Percentiles rank a stretch among this genome's conserved stretches.
Conservation (phyloP, 2,113 vertebrate genomes). For the Erinaceus europaeus region DNA sequence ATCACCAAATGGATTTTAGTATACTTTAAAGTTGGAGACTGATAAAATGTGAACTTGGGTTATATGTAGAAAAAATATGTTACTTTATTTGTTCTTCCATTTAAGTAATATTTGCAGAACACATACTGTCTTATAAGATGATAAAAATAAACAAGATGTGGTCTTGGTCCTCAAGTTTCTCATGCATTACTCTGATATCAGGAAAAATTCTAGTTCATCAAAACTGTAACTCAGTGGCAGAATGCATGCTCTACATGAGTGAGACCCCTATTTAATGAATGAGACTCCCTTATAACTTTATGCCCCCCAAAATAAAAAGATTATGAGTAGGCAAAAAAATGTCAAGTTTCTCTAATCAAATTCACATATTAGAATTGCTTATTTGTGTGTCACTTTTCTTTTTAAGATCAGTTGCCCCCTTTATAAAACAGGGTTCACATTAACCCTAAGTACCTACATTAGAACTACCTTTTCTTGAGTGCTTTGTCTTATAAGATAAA, state of each 20-base stretch:
- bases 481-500: neutral
- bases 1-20: neutral
- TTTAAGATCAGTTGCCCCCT: too few relatives aligned
- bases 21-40: neutral
- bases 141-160: neutral
- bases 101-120: neutral
- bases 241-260: neutral
- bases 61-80: conserved; percentile 1
- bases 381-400: neutral
- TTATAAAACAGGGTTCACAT: too few relatives aligned
- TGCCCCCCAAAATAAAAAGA: too few relatives aligned
- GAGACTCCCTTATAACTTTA: too few relatives aligned
- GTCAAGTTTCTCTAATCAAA: neutral
- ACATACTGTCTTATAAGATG: neutral
- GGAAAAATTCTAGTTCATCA: too few relatives aligned
- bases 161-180: neutral
- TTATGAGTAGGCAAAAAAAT: neutral
- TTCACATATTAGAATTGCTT: neutral
- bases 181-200: too few relatives aligned
- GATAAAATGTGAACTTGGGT: neutral
- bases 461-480: neutral
- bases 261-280: too few relatives aligned
- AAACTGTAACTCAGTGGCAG: too few relatives aligned
- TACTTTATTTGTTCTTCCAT: neutral
- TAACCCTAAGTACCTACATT: neutral